phyloP scores from a whole-genome alignment of 1,140 invertebrate species.

The Drosophila erecta region DNA sequence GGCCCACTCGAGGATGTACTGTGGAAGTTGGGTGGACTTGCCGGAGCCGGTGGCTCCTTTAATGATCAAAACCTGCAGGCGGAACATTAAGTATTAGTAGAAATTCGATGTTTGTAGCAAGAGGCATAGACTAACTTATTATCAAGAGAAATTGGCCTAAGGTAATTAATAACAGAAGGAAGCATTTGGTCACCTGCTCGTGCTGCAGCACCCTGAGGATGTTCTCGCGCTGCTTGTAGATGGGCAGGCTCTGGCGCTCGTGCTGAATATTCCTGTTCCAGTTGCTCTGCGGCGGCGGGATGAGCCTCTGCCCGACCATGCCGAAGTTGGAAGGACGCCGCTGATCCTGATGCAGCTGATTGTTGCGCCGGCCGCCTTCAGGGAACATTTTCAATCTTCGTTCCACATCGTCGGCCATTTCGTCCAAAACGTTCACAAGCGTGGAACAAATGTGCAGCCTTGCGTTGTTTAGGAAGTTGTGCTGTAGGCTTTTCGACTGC shows the following conservation, averaged over 20 bases:
- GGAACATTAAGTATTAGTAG: not conserved
- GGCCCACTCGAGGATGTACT: conserved; percentile 94
- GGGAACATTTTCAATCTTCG: fast-evolving
- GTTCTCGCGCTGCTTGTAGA: conserved; percentile 19
- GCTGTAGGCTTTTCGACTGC: fast-evolving
- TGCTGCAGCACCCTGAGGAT: conserved; percentile 29
- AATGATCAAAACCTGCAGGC: conserved; percentile 86
- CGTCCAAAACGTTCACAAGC: not conserved
- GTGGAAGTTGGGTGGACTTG: conserved; percentile 96
- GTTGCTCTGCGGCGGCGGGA: not conserved
- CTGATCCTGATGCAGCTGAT: not conserved
- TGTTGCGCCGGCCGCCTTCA: fast-evolving
- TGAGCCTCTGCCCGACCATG: conserved; percentile 7
- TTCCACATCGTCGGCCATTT: not conserved
- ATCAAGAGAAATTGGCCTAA: no score
- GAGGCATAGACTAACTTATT: no score
- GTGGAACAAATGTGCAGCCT: not conserved
- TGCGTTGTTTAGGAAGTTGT: not conserved
- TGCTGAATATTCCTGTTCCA: not conserved
- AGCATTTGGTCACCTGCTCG: conserved; percentile 38
- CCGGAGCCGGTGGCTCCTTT: conserved; percentile 94
- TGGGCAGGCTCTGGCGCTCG: conserved; percentile 20
- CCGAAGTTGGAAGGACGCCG: not conserved
- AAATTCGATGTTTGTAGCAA: no score
- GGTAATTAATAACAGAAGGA: no score